These are phyloP conservation scores for Rhynchopsitta pachyrhyncha DNA, from an alignment of 2,113 vertebrate species.

Conservation along the genomic window DNA sequence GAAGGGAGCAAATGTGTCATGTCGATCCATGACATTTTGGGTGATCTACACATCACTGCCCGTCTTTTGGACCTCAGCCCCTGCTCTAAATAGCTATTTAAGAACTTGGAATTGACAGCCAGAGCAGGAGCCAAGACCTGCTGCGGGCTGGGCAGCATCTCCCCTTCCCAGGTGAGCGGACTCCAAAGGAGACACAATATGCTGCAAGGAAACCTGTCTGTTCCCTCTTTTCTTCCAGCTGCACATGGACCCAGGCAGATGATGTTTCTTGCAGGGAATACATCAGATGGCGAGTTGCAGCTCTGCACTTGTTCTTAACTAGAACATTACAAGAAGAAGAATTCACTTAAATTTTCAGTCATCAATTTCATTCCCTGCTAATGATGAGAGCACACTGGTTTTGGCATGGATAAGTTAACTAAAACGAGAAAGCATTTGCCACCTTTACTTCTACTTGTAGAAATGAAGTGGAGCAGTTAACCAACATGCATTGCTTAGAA, in stretches of 20 bases:
- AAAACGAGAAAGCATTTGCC: not conserved
- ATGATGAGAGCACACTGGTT: not conserved
- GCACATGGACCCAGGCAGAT: not conserved
- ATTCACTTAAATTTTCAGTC: constrained; percentile 9
- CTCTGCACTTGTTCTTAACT: not conserved
- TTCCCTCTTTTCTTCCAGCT: not conserved
- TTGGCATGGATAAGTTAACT: constrained; percentile 1
- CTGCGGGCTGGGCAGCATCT: constrained; percentile 21
- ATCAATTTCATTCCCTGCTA: not conserved
- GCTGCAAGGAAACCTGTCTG: not conserved
- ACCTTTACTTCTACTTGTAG: constrained; percentile 11
- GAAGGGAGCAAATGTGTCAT: constrained; percentile 3
- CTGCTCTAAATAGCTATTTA: constrained; percentile 41
- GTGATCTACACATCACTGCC: constrained; percentile 34
- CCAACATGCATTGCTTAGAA: not conserved
- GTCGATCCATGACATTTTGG: not conserved
- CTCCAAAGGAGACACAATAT: not conserved
- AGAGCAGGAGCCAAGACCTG: constrained; percentile 38
- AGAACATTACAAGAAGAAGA: not conserved
- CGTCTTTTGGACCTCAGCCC: not conserved
- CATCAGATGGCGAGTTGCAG: not conserved
- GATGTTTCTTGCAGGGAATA: not conserved
- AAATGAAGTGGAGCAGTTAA: not conserved
- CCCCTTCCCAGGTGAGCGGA: not conserved
- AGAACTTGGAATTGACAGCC: constrained; percentile 43